A percentile compares a stretch with the other conserved stretches of the same genome.
phyloP scores from a whole-genome alignment of 1,140 invertebrate species.

The Cephus cinctus region DNA sequence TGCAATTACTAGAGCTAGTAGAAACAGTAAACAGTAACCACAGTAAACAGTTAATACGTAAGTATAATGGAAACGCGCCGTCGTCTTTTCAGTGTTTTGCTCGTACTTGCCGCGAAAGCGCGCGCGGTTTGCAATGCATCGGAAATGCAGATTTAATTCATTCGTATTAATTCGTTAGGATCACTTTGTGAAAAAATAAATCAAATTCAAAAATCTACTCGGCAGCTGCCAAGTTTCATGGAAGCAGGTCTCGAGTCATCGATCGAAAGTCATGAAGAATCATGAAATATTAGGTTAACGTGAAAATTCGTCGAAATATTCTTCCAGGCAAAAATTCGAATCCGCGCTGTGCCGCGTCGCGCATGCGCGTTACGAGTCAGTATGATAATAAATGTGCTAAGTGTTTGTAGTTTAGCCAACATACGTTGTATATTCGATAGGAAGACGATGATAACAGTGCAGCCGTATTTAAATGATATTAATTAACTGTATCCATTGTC shows the following conservation, averaged over 20 bases:
- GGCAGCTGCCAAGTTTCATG: too few relatives aligned
- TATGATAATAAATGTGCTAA: slow-evolving; percentile 55
- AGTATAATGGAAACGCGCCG: slow-evolving; percentile 52
- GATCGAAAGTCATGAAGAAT: too few relatives aligned
- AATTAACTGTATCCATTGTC: slow-evolving; percentile 51
- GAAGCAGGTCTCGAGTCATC: too few relatives aligned
- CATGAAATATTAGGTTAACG: too few relatives aligned
- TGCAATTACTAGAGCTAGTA: slow-evolving; percentile 54
- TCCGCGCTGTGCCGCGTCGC: slow-evolving; percentile 12
- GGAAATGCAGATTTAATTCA: too few relatives aligned
- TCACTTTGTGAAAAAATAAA: too few relatives aligned
- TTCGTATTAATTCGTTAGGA: too few relatives aligned
- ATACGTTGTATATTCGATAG: slow-evolving; percentile 50
- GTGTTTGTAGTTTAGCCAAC: slow-evolving; percentile 54
- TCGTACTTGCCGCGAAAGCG: too few relatives aligned
- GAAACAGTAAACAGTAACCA: slow-evolving; percentile 53
- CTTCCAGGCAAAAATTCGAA: slow-evolving; percentile 20
- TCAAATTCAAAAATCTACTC: too few relatives aligned
- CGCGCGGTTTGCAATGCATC: too few relatives aligned
- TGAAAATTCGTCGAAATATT: too few relatives aligned
- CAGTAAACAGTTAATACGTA: slow-evolving; percentile 56
- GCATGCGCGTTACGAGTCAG: slow-evolving; percentile 46
- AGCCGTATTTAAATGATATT: slow-evolving; percentile 53
- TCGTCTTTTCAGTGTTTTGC: too few relatives aligned
- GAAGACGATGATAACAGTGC: slow-evolving; percentile 43